A percentile compares a stretch with the other conserved stretches of the same genome.
Conservation (phyloP, 2,888 invertebrate species). For the Thera britannica region DNA sequence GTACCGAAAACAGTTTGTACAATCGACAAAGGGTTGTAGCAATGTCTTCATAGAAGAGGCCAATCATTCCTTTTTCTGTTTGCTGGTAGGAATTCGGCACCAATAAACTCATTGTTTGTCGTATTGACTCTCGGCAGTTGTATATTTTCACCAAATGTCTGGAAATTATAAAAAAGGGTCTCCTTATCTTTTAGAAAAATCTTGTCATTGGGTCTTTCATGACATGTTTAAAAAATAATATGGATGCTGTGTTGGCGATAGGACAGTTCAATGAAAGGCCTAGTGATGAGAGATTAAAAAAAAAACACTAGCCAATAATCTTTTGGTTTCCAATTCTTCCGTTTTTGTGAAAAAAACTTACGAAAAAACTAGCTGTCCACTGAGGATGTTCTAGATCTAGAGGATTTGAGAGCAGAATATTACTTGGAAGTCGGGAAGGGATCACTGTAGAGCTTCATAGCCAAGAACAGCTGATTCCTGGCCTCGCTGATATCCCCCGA, state of each 20-base stretch:
- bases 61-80: conserved; percentile 50
- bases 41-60: conserved; percentile 60
- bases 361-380: too few relatives aligned
- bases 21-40: conserved; percentile 54
- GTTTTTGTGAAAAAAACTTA: too few relatives aligned
- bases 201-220: too few relatives aligned
- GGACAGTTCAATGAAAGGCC: too few relatives aligned
- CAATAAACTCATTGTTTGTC: conserved; percentile 54
- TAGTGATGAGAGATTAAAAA: too few relatives aligned
- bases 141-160: conserved; percentile 47
- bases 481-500: conserved; percentile 62
- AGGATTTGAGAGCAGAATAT: background rate
- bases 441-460: conserved; percentile 61
- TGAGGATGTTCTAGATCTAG: too few relatives aligned
- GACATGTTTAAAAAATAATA: too few relatives aligned
- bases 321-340: too few relatives aligned
- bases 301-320: too few relatives aligned
- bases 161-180: conserved; percentile 3
- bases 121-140: conserved; percentile 50
- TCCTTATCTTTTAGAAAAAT: too few relatives aligned
- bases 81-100: conserved; percentile 52
- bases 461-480: conserved; percentile 54
- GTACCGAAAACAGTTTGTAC: conserved; percentile 53
- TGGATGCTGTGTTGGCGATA: too few relatives aligned
- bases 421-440: conserved; percentile 62